Percentiles rank a stretch among this genome's conserved stretches.
phyloP scores from a whole-genome alignment of 2,888 invertebrate species.

The Taenaris catops region DNA sequence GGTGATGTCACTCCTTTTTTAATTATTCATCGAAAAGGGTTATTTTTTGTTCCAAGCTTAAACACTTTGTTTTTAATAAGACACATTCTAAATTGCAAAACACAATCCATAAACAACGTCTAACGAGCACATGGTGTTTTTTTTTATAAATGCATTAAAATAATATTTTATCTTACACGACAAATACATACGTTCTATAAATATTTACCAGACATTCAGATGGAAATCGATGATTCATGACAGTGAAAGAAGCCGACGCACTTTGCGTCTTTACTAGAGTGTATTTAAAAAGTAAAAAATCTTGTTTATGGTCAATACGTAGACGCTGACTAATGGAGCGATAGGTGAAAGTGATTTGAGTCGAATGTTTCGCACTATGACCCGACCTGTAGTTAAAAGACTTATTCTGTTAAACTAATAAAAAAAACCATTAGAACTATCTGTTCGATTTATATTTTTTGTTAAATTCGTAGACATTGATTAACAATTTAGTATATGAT shows the following conservation, averaged over 20 bases:
- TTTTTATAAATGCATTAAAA: constrained; percentile 4
- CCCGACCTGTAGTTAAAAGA: constrained; percentile 24
- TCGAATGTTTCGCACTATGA: constrained; percentile 58
- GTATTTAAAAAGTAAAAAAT: constrained; percentile 38
- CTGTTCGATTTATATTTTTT: too few relatives aligned
- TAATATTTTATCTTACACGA: constrained; percentile 10
- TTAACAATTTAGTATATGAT: too few relatives aligned
- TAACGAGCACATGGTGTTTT: constrained; percentile 3
- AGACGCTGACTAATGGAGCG: constrained; percentile 50
- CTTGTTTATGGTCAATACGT: constrained; percentile 54
- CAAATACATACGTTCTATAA: constrained; percentile 13
- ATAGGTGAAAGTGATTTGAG: constrained; percentile 55
- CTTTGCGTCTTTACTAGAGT: constrained; percentile 8
- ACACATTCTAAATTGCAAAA: constrained; percentile 27
- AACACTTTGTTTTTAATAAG: constrained; percentile 4
- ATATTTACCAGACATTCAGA: constrained; percentile 14
- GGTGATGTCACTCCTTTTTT: constrained; percentile 71
- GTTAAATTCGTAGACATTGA: too few relatives aligned
- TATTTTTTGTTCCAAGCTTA: constrained; percentile 35
- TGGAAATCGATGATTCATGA: constrained; percentile 33
- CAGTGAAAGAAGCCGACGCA: constrained; percentile 15
- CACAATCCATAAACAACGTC: constrained; percentile 3
- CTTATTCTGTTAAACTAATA: constrained; percentile 9
- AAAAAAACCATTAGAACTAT: too few relatives aligned
- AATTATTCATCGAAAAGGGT: constrained; percentile 54